phyloP scores from a whole-genome alignment of 2,888 invertebrate species.

The Hirudinaria manillensis region DNA sequence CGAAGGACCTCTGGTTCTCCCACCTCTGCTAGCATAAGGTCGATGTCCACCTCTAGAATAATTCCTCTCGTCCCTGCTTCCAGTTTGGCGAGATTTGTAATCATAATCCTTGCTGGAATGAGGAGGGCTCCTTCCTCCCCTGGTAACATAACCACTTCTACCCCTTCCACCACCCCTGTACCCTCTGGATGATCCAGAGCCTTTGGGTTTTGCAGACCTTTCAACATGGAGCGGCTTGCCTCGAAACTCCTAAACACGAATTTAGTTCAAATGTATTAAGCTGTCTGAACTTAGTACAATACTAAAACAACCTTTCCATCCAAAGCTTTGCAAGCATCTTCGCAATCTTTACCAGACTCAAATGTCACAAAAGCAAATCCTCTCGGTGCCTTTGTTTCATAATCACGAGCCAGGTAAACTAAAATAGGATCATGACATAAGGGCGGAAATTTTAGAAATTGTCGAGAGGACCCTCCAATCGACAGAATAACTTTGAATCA shows the following conservation, averaged over 20 bases:
- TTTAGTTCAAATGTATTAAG: not conserved
- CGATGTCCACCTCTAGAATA: constrained; percentile 15
- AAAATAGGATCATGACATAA: too few species aligned
- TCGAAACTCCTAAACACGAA: constrained; percentile 14
- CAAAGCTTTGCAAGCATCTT: constrained; percentile 26
- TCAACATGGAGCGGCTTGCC: constrained; percentile 28
- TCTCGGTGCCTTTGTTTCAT: constrained; percentile 26
- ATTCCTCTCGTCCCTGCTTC: constrained; percentile 21
- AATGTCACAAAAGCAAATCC: constrained; percentile 30
- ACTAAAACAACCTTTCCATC: constrained; percentile 21
- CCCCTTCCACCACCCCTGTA: constrained; percentile 20
- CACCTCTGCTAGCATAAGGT: constrained; percentile 16
- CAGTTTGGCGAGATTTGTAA: constrained; percentile 4
- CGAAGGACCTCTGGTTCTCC: constrained; percentile 1
- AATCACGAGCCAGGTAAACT: constrained; percentile 26
- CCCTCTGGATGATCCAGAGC: constrained; percentile 1
- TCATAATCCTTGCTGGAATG: constrained; percentile 20
- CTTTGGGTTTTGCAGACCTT: constrained; percentile 25
- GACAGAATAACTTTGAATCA: not conserved
- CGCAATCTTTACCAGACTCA: constrained; percentile 25
- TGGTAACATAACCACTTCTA: constrained; percentile 16
- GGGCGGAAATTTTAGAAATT: not conserved
- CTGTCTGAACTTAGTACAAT: not conserved
- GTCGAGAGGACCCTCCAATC: not conserved
- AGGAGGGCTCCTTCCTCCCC: constrained; percentile 16